Conservation (phyloP, 2,113 vertebrate species). For the Sminthopsis crassicaudata region DNA sequence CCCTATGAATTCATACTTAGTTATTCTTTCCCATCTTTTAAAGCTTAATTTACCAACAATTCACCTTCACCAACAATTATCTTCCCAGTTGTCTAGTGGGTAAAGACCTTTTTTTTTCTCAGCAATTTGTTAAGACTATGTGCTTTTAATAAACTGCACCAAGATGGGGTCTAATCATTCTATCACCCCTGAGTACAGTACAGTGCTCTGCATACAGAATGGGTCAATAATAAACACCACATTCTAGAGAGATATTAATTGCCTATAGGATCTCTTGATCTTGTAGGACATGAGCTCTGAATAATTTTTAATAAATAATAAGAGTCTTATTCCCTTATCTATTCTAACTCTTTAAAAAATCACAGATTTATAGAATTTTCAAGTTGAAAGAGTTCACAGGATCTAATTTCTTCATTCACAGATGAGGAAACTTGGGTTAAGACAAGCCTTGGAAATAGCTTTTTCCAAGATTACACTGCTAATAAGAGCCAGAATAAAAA, state of each 20-base stretch:
- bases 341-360: not conserved
- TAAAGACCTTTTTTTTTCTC: not conserved
- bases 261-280: not conserved
- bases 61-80: not conserved
- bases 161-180: not conserved
- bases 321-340: not conserved
- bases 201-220: not conserved
- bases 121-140: not conserved
- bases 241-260: not conserved
- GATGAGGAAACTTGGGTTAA: not conserved
- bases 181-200: not conserved
- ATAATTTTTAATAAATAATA: not conserved
- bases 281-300: not conserved
- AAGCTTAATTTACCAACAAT: not conserved
- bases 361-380: not conserved
- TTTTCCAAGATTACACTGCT: not conserved
- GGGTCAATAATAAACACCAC: not conserved
- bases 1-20: not conserved
- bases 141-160: not conserved
- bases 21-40: not conserved
- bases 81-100: not conserved
- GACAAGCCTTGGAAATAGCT: not conserved
- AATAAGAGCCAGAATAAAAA: not conserved
- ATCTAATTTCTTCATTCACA: not conserved
- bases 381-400: not conserved